Evolutionary conservation across 1,140 invertebrate species (phyloP).

Genomic region (Lasioglossum baleicum): DNA sequence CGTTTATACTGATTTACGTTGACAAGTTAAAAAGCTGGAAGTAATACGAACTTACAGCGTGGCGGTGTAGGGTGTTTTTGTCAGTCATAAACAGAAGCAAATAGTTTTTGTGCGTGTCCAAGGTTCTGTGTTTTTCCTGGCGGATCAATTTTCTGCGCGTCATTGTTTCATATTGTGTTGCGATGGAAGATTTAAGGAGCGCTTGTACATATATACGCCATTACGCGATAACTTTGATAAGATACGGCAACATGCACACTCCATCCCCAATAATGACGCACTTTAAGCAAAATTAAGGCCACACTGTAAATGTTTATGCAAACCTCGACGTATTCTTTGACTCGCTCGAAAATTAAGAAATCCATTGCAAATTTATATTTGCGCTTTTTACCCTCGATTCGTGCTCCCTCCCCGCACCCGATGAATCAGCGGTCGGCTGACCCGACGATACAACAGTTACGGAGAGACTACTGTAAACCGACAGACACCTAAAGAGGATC

Average conservation of each 20-base stretch:
- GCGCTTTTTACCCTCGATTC: too few relatives aligned
- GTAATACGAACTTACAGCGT: too few relatives aligned
- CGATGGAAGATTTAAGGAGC: conserved; percentile 19
- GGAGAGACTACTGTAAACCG: background rate
- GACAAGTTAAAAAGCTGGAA: too few relatives aligned
- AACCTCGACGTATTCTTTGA: background rate
- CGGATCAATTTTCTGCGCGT: background rate
- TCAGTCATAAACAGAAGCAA: too few relatives aligned
- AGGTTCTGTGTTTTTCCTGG: background rate
- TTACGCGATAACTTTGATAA: conserved; percentile 25
- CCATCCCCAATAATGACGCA: background rate
- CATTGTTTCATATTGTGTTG: background rate
- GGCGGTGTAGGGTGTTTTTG: too few relatives aligned
- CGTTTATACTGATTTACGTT: too few relatives aligned
- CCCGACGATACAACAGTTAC: too few relatives aligned
- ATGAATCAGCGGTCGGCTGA: too few relatives aligned
- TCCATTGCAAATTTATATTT: too few relatives aligned
- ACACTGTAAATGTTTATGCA: background rate
- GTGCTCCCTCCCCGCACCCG: too few relatives aligned
- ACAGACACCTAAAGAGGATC: background rate
- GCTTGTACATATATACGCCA: conserved; percentile 7
- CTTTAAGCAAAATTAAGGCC: background rate
- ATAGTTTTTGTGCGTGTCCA: background rate
- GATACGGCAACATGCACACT: background rate
- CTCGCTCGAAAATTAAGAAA: too few relatives aligned